Percentiles rank a stretch among this genome's conserved stretches.
Evolutionary conservation across 2,888 invertebrate species (phyloP).

Genomic region (Cerceris ruficornis): DNA sequence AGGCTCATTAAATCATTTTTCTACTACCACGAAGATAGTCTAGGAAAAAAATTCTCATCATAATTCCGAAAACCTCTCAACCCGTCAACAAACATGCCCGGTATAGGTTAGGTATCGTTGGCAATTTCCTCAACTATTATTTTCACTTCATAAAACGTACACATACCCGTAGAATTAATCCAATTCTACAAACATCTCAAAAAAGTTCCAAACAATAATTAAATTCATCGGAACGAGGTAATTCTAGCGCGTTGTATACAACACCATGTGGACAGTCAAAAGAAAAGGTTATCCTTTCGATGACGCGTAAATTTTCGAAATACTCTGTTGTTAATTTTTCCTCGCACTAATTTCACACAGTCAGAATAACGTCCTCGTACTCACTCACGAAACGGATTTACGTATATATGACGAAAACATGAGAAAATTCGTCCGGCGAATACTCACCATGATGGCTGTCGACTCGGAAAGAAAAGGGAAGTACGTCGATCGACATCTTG

Average conservation of each 20-base stretch:
- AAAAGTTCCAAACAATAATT: not conserved
- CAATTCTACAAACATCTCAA: not conserved
- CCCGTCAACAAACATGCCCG: constrained; percentile 33
- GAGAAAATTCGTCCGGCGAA: not conserved
- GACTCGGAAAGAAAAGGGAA: constrained; percentile 77
- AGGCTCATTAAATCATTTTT: constrained; percentile 82
- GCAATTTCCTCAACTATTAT: not conserved
- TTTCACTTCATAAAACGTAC: not conserved
- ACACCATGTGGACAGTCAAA: constrained; percentile 48
- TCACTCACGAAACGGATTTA: constrained; percentile 13
- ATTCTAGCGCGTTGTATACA: not conserved
- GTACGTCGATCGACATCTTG: constrained; percentile 29
- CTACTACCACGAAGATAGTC: constrained; percentile 71
- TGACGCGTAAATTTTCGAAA: not conserved
- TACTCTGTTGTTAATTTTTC: not conserved
- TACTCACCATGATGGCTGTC: constrained; percentile 81
- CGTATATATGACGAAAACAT: not conserved
- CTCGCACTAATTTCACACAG: constrained; percentile 7
- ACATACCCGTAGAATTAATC: too few relatives aligned
- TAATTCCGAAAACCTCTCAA: not conserved
- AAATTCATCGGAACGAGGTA: not conserved
- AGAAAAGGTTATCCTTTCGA: constrained; percentile 27
- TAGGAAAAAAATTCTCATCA: constrained; percentile 46
- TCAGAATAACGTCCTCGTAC: not conserved
- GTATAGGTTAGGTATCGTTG: constrained; percentile 8